Base-by-base conservation (phyloP, 1,140 invertebrate genomes). In the Lordiphosa collinella region DNA sequence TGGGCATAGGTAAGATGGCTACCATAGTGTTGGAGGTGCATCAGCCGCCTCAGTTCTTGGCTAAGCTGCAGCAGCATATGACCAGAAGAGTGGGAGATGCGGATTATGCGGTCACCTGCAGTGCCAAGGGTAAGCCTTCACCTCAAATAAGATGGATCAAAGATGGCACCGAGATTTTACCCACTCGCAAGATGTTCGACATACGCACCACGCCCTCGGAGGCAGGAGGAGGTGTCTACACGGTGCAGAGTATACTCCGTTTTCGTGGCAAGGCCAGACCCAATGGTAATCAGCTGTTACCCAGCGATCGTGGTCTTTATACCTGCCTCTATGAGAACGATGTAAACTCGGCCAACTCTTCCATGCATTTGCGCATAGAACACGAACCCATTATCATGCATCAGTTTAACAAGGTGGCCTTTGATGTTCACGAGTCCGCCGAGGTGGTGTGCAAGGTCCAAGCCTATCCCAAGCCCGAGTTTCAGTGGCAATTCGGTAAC, bases 401-500 rank as follows among this genome's bases (percentile, higher is more conserved):
- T 86, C 93, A 95, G 56, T 94, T 96, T 75, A 95, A 94, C 48
- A 96, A 97, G 88, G 96, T 97, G 0, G 96, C 96, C 7, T 96
- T 94, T 74, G 96, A 97, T 89, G 62, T 96, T 1, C 90, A 92
- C 11, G 96, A 97, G 80, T 94, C 92, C 0, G 96, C 96, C 0
- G 93, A 95, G 80, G 93, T 98, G 4, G 91, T 94, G 3, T 98
- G 97, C 87, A 93, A 94, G 73, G 95, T 98, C 2, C 95, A 97
- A 84, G 96, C 96, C 0, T 98, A 96, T 89, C 97, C 96, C 0
- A 94, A 95, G 71, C 96, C 96, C 0, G 95, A 96, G 76, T 97
- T 98, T 84, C 95, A 97, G 72, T 98, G 96, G 96, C 95, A 92
- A 61, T 96, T 93, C 66, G 93, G 92, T 2, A 92, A 91, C 0